Conservation (phyloP, 2,888 invertebrate species). For the Mimas tiliae region DNA sequence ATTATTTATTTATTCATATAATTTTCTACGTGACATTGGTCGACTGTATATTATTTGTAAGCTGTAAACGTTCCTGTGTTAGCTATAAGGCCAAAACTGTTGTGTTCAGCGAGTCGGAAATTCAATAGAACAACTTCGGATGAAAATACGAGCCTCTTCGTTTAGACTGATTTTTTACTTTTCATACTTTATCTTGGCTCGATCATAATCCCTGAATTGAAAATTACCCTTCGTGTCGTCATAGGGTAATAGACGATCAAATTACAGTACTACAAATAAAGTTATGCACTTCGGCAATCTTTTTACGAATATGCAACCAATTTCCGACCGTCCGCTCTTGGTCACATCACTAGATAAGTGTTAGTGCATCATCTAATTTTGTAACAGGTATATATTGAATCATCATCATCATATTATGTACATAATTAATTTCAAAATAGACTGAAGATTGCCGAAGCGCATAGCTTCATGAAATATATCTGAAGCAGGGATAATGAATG, state of each 20-base stretch:
- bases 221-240: neutral
- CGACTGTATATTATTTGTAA: slow-evolving; percentile 46
- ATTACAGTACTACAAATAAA: neutral
- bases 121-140: slow-evolving; percentile 56
- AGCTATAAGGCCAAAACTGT: slow-evolving; percentile 59
- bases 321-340: too few species aligned
- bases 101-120: slow-evolving; percentile 46
- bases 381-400: slow-evolving; percentile 20
- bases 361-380: too few species aligned
- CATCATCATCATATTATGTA: too few species aligned
- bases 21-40: slow-evolving; percentile 45
- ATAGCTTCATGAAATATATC: too few species aligned
- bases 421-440: too few species aligned
- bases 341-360: too few species aligned
- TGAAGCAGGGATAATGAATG: slow-evolving; percentile 42
- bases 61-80: slow-evolving; percentile 55
- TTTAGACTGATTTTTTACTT: slow-evolving; percentile 77
- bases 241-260: neutral
- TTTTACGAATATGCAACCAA: too few species aligned
- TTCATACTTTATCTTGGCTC: slow-evolving; percentile 43
- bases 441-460: too few species aligned
- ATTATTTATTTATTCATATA: slow-evolving; percentile 50
- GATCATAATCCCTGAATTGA: slow-evolving; percentile 19
- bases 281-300: too few species aligned
- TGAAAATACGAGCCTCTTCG: slow-evolving; percentile 56